A percentile compares a stretch with the other conserved stretches of the same genome.
Evolutionary conservation across 1,140 invertebrate species (phyloP).

Genomic region (Gonatopus flavifemur): DNA sequence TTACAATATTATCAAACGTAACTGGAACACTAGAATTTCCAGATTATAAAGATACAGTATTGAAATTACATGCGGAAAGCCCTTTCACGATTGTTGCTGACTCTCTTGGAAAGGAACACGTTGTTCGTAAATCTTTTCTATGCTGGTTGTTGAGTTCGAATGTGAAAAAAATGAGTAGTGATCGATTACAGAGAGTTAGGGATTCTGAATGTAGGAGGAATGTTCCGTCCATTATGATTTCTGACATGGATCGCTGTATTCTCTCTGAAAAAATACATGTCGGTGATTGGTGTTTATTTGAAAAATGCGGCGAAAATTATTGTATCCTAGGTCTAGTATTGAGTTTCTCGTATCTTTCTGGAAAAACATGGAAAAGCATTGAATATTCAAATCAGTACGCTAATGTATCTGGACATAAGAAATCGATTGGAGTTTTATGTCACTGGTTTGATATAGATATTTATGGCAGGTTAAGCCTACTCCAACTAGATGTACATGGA

Average conservation of each 20-base stretch:
- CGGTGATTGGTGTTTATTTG: too few species aligned
- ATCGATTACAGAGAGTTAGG: constrained; percentile 6
- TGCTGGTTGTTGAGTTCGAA: constrained; percentile 7
- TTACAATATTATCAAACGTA: not conserved
- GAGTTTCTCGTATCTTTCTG: too few species aligned
- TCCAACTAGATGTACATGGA: too few species aligned
- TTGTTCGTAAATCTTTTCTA: constrained; percentile 6
- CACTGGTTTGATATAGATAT: too few species aligned
- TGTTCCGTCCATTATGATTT: not conserved
- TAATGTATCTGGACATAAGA: too few species aligned
- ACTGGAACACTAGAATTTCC: constrained; percentile 10
- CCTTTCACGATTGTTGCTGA: constrained; percentile 5
- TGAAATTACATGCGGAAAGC: not conserved
- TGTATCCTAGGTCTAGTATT: too few species aligned
- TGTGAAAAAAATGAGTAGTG: constrained; percentile 1
- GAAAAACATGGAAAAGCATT: too few species aligned
- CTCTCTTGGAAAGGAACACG: not conserved
- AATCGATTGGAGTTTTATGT: too few species aligned
- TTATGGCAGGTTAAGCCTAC: too few species aligned
- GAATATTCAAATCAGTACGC: too few species aligned
- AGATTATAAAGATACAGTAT: not conserved
- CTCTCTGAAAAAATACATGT: too few species aligned
- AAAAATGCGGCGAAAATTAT: too few species aligned
- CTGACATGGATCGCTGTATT: not conserved
- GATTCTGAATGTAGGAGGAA: not conserved